These are phyloP conservation scores for Merops nubicus DNA, from an alignment of 2,113 vertebrate genomes.

Conservation along the genomic window DNA sequence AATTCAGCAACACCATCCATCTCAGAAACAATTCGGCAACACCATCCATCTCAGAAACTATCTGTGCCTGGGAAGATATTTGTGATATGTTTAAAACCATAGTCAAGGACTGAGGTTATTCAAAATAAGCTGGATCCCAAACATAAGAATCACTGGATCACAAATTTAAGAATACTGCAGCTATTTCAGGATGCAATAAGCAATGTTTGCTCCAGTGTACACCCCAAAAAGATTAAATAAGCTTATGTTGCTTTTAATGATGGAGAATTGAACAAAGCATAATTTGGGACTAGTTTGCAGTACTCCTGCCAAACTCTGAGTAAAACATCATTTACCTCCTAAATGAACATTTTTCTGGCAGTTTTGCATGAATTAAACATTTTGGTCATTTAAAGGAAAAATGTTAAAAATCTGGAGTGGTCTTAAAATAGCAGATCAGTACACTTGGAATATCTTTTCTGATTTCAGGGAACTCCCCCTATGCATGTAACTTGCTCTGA, in stretches of 20 bases:
- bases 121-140: neutral
- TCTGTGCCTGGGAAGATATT: neutral
- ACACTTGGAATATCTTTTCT: constrained; percentile 48
- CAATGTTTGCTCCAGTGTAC: neutral
- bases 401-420: constrained; percentile 54
- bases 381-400: constrained; percentile 66
- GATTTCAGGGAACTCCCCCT: constrained; percentile 29
- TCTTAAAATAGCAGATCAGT: constrained; percentile 52
- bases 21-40: neutral
- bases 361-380: constrained; percentile 63
- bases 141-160: neutral
- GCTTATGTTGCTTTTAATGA: constrained; percentile 43
- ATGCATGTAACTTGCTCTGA: neutral
- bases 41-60: neutral
- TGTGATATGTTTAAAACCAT: neutral
- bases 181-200: constrained; percentile 1
- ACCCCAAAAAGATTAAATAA: constrained; percentile 24
- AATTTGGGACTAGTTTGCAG: constrained; percentile 54
- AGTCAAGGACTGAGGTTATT: neutral
- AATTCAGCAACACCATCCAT: neutral
- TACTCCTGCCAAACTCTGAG: constrained; percentile 45
- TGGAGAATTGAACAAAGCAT: constrained; percentile 46
- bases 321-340: constrained; percentile 66
- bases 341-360: constrained; percentile 60
- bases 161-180: neutral